phyloP scores from a whole-genome alignment of 2,888 invertebrate species.

The Onthophagus sagittarius region DNA sequence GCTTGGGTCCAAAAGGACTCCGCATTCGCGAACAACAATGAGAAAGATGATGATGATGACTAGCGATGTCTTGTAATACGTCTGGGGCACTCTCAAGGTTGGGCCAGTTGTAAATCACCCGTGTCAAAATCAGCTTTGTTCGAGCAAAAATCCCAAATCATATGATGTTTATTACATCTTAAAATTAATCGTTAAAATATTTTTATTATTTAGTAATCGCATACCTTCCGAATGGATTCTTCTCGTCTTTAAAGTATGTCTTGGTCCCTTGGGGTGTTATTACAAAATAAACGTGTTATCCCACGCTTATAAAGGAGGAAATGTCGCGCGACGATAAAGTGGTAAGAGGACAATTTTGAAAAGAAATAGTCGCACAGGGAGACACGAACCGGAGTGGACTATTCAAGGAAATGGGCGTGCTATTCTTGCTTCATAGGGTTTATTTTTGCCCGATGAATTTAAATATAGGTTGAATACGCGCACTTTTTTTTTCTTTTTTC shows the following conservation, averaged over 20 bases:
- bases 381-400: not conserved
- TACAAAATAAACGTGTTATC: not conserved
- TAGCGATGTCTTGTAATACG: not conserved
- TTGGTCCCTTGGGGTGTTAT: not conserved
- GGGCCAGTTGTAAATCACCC: not conserved
- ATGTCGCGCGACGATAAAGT: not conserved
- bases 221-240: not conserved
- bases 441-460: not conserved
- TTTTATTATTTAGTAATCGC: not conserved
- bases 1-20: not conserved
- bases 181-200: no score
- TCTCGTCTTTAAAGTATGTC: no score
- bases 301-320: not conserved
- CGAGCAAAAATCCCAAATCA: not conserved
- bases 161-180: not conserved
- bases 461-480: not conserved
- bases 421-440: not conserved
- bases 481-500: not conserved
- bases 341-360: not conserved
- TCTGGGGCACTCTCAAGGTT: not conserved
- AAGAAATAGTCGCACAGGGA: not conserved
- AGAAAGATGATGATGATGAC: not conserved
- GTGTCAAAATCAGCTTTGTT: no score
- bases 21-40: not conserved
- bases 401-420: not conserved